Percentiles rank a stretch among this genome's conserved stretches.
Evolutionary conservation across 2,888 invertebrate species (phyloP).

Genomic region (Sthenelais limicola): DNA sequence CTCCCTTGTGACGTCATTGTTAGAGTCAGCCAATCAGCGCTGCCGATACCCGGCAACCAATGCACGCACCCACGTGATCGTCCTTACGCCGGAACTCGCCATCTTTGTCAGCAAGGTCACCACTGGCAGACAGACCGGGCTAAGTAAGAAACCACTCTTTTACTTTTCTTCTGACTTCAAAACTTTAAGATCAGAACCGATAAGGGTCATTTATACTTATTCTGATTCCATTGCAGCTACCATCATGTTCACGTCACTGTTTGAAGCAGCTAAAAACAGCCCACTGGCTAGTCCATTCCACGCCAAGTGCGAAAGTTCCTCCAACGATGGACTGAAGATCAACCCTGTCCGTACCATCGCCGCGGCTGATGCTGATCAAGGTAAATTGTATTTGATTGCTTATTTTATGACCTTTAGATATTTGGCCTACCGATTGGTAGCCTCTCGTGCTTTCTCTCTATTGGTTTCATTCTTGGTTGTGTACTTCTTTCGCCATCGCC

Average conservation of each 20-base stretch:
- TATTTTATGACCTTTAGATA: too few relatives aligned
- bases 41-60: conserved; percentile 25
- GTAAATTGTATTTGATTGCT: conserved; percentile 11
- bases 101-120: conserved; percentile 34
- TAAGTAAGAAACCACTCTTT: background rate
- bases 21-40: conserved; percentile 13
- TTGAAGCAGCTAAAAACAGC: conserved; percentile 67
- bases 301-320: conserved; percentile 62
- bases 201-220: background rate
- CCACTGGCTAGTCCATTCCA: conserved; percentile 63
- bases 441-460: too few relatives aligned
- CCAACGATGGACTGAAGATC: conserved; percentile 53
- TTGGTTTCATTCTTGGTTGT: too few relatives aligned
- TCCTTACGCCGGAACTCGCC: conserved; percentile 16
- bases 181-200: background rate
- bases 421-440: too few relatives aligned
- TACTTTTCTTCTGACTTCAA: background rate
- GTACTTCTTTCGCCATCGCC: too few relatives aligned
- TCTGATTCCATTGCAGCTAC: conserved; percentile 11
- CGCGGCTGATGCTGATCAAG: conserved; percentile 61
- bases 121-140: conserved; percentile 5
- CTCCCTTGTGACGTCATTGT: conserved; percentile 14
- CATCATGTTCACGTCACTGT: conserved; percentile 66
- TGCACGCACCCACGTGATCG: conserved; percentile 36
- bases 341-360: conserved; percentile 66